Conservation (phyloP, 1,140 invertebrate species). For the Drosophila grimshawi region DNA sequence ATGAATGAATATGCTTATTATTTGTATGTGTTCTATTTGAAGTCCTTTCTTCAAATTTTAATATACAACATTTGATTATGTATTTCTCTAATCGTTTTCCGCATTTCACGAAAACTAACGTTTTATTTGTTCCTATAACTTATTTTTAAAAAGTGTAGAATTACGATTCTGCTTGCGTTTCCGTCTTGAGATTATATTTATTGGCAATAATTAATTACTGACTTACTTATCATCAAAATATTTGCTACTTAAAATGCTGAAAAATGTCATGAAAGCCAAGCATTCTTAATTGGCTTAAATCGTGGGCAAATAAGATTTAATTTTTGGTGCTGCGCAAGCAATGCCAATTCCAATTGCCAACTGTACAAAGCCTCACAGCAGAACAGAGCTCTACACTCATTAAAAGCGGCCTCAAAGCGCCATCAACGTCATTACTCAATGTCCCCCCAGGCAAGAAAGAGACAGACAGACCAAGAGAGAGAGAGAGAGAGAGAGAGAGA, state of each 20-base stretch:
- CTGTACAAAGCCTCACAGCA: neutral
- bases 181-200: no score
- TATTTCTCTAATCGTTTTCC: no score
- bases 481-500: neutral
- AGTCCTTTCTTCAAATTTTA: no score
- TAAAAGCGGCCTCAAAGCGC: slow-evolving; percentile 21
- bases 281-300: slow-evolving; percentile 11
- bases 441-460: slow-evolving; percentile 16
- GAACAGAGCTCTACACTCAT: slow-evolving; percentile 3
- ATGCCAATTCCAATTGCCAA: slow-evolving; percentile 2
- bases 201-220: neutral
- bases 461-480: neutral
- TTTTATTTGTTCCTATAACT: no score
- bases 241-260: neutral
- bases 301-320: neutral
- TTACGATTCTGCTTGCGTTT: no score
- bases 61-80: no score
- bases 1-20: no score
- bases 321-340: neutral
- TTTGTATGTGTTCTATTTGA: no score
- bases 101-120: no score
- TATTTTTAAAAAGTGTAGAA: no score
- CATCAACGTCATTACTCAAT: slow-evolving; percentile 57
- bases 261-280: neutral
- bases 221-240: neutral